phyloP scores from a whole-genome alignment of 2,113 vertebrate species.

The Trichomycterus rosablanca region DNA sequence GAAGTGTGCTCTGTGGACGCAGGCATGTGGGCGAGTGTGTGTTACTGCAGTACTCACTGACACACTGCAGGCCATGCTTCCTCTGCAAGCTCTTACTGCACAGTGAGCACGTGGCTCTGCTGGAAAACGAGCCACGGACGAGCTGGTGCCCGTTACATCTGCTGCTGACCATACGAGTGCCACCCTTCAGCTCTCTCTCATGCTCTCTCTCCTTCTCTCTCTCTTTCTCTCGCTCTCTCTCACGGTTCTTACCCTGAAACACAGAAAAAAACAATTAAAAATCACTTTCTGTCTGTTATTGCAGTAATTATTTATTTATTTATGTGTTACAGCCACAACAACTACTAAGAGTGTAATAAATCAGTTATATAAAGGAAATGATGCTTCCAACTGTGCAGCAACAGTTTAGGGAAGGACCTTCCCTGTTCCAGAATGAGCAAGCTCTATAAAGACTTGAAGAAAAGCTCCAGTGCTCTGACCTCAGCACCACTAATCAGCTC shows the following conservation, averaged over 20 bases:
- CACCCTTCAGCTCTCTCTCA: slow-evolving; percentile 62
- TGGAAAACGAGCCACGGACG: slow-evolving; percentile 73
- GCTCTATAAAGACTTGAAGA: too few species aligned
- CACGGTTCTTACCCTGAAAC: slow-evolving; percentile 81
- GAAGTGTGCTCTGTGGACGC: slow-evolving; percentile 15
- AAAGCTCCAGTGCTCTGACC: too few species aligned
- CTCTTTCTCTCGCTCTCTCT: slow-evolving; percentile 68
- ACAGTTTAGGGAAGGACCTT: too few species aligned
- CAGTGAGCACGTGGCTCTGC: slow-evolving; percentile 79
- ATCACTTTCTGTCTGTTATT: too few species aligned
- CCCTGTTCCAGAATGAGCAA: too few species aligned
- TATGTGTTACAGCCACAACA: too few species aligned
- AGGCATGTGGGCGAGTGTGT: slow-evolving; percentile 14
- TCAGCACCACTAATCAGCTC: too few species aligned
- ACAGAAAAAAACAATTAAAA: slow-evolving; percentile 9
- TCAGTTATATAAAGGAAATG: too few species aligned
- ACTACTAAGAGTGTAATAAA: too few species aligned
- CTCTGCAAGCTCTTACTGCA: slow-evolving; percentile 80
- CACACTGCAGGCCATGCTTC: slow-evolving; percentile 81
- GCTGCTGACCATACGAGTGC: slow-evolving; percentile 49
- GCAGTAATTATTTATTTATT: too few species aligned
- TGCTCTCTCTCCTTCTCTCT: slow-evolving; percentile 64
- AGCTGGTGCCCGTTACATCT: slow-evolving; percentile 68
- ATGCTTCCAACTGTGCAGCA: too few species aligned
- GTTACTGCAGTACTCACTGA: slow-evolving; percentile 76